Evolutionary conservation across 2,888 invertebrate genomes (phyloP), one percentile per base, ranked within the genome.

Genomic region (Phasia obesa): DNA sequence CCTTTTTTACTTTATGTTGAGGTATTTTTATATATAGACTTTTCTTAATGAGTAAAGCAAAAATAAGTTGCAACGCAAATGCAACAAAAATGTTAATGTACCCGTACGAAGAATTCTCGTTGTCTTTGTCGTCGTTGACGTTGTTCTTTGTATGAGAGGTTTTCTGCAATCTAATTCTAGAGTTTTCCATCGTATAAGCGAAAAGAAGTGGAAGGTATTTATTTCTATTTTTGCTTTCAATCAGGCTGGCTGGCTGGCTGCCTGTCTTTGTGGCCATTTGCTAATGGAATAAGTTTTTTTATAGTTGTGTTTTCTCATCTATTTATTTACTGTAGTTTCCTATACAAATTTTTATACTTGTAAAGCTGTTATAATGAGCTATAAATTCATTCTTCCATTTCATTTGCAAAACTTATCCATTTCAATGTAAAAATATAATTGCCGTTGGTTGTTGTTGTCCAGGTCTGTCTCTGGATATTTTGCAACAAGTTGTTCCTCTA

Each of bases 111-210:
- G 17, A 7, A 75, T 75, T 65, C 47, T 76, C 7, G 31, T 31
- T 47, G 70, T 62, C 47, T 47, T 35, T 17, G 67, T 42, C 23
- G 70, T 62, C 47, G 57, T 35, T 17, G 67, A 51, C 23, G 64
- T 25, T 51, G 27, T 44, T 76, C 60, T 69, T 69, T 59, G 55
- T 60, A 19, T 77, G 69, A 70, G 62, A 62, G 62, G 19, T 64
- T 51, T 79, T 65, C 27, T 65, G 15, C 51, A 71, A 44, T 71
- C 65, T 71, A 59, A 65, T 65, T 78, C 71, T 79, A 65, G 65
- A 71, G 64, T 64, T 55, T 78, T 64, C 70, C 57, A 42, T 49
- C 65, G 73, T 67, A 67, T 64, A 71, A 57, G 23, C 19, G 49
- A 64, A 38, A 57, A 64, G 62, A 27, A 69, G 60, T 69, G 35